Base-by-base conservation (phyloP, 2,888 invertebrate genomes). In the Dasysyrphus tricinctus region DNA sequence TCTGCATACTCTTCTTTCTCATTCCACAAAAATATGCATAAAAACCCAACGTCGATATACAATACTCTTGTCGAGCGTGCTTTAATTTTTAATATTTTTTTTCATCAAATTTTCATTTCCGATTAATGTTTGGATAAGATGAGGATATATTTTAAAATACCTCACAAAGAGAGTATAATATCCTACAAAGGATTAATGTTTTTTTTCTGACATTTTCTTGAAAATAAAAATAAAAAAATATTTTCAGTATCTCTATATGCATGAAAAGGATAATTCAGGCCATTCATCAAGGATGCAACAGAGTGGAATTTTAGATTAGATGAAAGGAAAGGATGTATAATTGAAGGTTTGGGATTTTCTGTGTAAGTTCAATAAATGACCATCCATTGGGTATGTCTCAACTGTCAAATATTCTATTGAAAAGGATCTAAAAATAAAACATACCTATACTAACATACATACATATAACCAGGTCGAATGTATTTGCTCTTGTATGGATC, bases 211-310 rank as follows among this genome's bases (percentile, higher is more conserved):
- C 42, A 7, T n/a, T 44, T 5, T 42, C 42, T 42, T 37, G 14
- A 42, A 42, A 42, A 42, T 14, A 14, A 12, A 2, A 3, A 44
- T n/a, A n/a, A 0, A n/a, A n/a, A 44, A 44, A 5, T 0, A 12
- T 12, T 44, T n/a, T n/a, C n/a, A 7, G n/a, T 44, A 8, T 44
- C 3, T 6, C n/a, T 44, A 3, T n/a, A 24, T 24, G 2, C 44
- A 44, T 44, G 6, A 59, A 39, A 59, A 59, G 37, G 37, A 59
- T 59, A 37, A 59, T 59, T 19, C 59, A 59, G 16, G 19, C 6
- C 37, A 59, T 59, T 37, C 37, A 59, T 59, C 37, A 59, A 19
- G n/a, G 19, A 37, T 59, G 59, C 59, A 59, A 59, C 59, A 37
- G 37, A 37, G 32, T 37, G 37, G 34, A 29, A 37, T 59, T 59